Conservation (phyloP, 2,888 invertebrate genomes). For the Chymomyza procnemis region DNA sequence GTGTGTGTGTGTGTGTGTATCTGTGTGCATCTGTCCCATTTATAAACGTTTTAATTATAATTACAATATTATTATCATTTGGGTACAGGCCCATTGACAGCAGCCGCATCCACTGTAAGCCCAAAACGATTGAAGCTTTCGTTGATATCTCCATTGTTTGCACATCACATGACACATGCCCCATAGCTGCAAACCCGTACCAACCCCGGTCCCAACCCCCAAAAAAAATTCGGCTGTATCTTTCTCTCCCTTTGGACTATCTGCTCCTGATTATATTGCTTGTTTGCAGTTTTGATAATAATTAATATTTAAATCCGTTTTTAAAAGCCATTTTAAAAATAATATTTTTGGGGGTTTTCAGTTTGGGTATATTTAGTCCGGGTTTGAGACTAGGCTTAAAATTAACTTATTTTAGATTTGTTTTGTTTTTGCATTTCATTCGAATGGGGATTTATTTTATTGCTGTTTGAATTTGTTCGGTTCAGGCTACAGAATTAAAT, state of each 20-base stretch:
- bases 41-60: slow-evolving; percentile 61
- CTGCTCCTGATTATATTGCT: slow-evolving; percentile 26
- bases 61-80: slow-evolving; percentile 55
- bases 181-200: slow-evolving; percentile 1
- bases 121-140: background rate
- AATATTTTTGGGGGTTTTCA: slow-evolving; percentile 20
- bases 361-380: background rate
- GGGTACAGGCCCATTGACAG: slow-evolving; percentile 22
- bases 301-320: slow-evolving; percentile 57
- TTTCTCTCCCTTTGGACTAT: background rate
- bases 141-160: slow-evolving; percentile 2
- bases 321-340: slow-evolving; percentile 26
- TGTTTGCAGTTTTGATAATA: slow-evolving; percentile 56
- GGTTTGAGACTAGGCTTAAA: background rate
- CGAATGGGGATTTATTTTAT: background rate
- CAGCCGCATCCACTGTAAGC: background rate
- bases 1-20: background rate
- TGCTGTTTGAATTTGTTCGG: background rate
- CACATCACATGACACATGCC: background rate
- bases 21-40: slow-evolving; percentile 21
- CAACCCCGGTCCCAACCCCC: too few species aligned
- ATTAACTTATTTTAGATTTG: background rate
- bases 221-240: background rate
- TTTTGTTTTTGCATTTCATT: background rate
- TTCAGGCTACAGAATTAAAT: background rate